Evolutionary conservation across 2,888 invertebrate genomes (phyloP), one percentile per base, ranked within the genome.

Genomic region (Actias luna): DNA sequence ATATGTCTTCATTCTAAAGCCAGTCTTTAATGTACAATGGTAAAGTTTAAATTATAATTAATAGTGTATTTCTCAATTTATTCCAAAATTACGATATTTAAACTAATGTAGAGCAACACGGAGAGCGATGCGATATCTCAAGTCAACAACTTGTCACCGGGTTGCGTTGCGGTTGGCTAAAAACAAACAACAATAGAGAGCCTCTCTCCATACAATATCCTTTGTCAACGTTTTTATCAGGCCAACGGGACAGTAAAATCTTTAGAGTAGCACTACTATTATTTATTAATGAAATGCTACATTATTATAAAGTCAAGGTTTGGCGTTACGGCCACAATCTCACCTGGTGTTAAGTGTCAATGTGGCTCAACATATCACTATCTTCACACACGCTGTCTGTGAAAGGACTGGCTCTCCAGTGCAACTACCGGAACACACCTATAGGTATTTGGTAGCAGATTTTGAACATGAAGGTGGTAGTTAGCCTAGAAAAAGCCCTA

Each of bases 161-260:
- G 72, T 76, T 79, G 82, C 81, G 81, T 78, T 80, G 88, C 75
- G 84, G 85, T 80, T 79, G 76, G 81, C 84, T 85, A 83, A 89
- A 89, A 89, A 89, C 87, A 89, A 89, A 88, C 86, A 87, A 90
- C 85, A 89, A 87, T 87, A 85, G 87, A 80, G 82, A 77, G 77
- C 70, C 82, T 80, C 83, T 88, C 89, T 88, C 88, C 88, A 89
- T 85, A 90, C 90, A 90, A 91, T 90, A 89, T 88, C 89, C 89
- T 90, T 91, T 91, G 90, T 91, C 88, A 88, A 88, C 88, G 85
- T 85, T 89, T 88, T 85, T 89, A 89, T 89, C 88, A 82, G 84
- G 77, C 80, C 76, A 72, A 70, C 73, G 66, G 83, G 72, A 83
- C 73, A 82, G 59, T 58, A 72, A 75, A 73, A 67, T 33, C 63